Evolutionary conservation across 2,888 invertebrate genomes (phyloP).

Genomic region (Caradrina clavipalpis): DNA sequence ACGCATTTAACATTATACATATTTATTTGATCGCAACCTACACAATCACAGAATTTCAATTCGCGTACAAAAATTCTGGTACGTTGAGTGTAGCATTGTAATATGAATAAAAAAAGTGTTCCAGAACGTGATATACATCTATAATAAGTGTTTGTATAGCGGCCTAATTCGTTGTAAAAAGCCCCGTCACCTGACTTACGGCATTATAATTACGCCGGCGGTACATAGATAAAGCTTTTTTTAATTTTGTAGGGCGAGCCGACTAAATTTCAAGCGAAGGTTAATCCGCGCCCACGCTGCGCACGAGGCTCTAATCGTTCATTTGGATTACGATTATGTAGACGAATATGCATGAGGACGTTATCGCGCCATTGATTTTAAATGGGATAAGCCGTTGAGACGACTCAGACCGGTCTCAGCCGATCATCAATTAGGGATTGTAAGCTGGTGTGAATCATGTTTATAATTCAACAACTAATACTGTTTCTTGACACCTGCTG

Average conservation of each 20-base stretch:
- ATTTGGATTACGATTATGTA: slow-evolving; percentile 86
- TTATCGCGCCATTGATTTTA: slow-evolving; percentile 84
- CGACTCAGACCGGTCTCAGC: slow-evolving; percentile 60
- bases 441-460: slow-evolving; percentile 62
- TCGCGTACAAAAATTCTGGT: slow-evolving; percentile 24
- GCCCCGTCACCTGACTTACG: slow-evolving; percentile 80
- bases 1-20: slow-evolving; percentile 17
- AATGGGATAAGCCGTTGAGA: slow-evolving; percentile 82
- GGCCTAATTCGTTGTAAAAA: slow-evolving; percentile 75
- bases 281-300: slow-evolving; percentile 84
- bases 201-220: slow-evolving; percentile 82
- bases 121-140: slow-evolving; percentile 68
- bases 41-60: slow-evolving; percentile 43
- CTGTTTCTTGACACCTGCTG: slow-evolving; percentile 52
- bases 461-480: slow-evolving; percentile 58
- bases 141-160: slow-evolving; percentile 68
- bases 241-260: slow-evolving; percentile 70
- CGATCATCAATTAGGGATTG: slow-evolving; percentile 63
- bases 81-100: slow-evolving; percentile 37
- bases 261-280: slow-evolving; percentile 69
- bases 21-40: slow-evolving; percentile 20
- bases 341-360: slow-evolving; percentile 84
- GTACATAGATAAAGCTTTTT: slow-evolving; percentile 79
- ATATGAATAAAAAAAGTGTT: slow-evolving; percentile 61
- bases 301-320: slow-evolving; percentile 84